Percentiles rank a stretch among this genome's conserved stretches.
phyloP scores from a whole-genome alignment of 2,797 vertebrate genomes.

The Rhynchonycteris naso region DNA sequence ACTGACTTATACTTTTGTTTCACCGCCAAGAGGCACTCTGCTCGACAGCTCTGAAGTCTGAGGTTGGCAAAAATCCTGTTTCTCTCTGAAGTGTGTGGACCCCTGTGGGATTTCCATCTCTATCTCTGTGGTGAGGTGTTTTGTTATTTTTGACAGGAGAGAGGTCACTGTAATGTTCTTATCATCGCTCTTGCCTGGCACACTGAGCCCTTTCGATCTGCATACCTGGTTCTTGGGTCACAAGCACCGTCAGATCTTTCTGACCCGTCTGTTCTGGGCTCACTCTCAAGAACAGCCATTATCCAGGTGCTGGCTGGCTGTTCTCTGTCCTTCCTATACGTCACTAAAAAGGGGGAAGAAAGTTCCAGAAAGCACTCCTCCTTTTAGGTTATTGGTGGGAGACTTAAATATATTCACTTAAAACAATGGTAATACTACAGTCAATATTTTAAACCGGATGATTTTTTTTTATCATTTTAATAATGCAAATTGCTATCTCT shows the following conservation, averaged over 20 bases:
- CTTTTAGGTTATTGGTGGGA: not conserved
- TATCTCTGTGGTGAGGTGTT: not conserved
- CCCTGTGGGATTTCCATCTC: not conserved
- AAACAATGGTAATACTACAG: not conserved
- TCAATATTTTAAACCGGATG: not conserved
- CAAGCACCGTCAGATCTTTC: not conserved
- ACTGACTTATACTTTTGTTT: not conserved
- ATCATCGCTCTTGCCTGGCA: not conserved
- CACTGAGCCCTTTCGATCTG: not conserved
- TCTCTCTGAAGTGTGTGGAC: not conserved
- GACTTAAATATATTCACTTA: not conserved
- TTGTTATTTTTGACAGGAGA: not conserved
- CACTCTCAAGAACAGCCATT: constrained; percentile 18
- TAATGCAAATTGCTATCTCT: not conserved
- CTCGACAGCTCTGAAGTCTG: not conserved
- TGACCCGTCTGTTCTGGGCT: constrained; percentile 7
- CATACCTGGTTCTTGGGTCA: not conserved
- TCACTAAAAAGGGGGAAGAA: not conserved
- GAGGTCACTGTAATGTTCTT: not conserved
- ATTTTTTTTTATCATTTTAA: constrained; percentile 10
- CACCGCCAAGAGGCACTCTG: not conserved
- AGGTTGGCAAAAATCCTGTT: not conserved
- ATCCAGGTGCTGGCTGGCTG: not conserved
- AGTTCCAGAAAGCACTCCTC: not conserved
- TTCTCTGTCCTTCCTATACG: not conserved